phyloP scores from a whole-genome alignment of 2,113 vertebrate genomes.

The Gopherus evgoodei region DNA sequence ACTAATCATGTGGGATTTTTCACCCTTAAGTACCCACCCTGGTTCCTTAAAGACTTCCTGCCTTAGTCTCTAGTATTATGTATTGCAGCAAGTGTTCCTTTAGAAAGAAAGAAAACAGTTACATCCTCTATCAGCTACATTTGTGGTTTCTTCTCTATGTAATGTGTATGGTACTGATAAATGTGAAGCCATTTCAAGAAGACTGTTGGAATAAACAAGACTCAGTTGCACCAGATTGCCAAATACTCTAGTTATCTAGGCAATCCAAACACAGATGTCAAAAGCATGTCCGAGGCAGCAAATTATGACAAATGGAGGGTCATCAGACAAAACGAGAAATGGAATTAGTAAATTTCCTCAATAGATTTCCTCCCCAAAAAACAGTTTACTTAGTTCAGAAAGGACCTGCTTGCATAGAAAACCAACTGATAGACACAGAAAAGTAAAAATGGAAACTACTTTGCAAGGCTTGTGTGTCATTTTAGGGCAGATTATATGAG shows the following conservation, averaged over 20 bases:
- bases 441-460: neutral
- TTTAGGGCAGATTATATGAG: neutral
- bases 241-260: neutral
- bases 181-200: neutral
- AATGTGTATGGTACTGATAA: neutral
- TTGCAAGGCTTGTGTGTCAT: neutral
- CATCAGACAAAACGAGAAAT: neutral
- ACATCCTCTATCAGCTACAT: neutral
- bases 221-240: neutral
- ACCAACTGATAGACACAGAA: neutral
- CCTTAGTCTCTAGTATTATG: neutral
- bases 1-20: neutral
- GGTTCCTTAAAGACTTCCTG: neutral
- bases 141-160: neutral
- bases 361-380: neutral
- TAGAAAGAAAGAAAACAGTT: neutral
- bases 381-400: neutral
- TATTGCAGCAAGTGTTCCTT: neutral
- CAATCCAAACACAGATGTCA: neutral
- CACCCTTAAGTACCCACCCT: neutral
- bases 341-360: constrained; percentile 3
- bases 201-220: neutral
- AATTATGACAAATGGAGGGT: neutral
- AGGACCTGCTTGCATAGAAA: neutral
- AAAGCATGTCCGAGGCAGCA: neutral